Base-by-base conservation (phyloP, 1,140 invertebrate species). In the Probaryconus sp. region DNA sequence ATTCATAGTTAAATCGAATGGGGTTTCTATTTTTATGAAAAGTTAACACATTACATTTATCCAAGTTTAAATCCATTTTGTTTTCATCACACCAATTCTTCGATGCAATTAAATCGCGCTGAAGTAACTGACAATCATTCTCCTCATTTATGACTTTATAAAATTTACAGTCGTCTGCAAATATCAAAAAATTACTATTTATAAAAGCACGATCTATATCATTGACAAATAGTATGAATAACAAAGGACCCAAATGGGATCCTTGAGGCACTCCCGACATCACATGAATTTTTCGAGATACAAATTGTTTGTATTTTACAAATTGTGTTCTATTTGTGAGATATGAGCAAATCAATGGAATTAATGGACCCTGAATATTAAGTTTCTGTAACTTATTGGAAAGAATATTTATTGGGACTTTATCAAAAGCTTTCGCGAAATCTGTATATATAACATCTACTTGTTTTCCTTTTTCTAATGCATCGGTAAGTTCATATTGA, bases 1-100 rank as follows among this genome's bases (percentile, higher is more conserved):
- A 5, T 11, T 10, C 7, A 20, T 43, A 56, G 0, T 31, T 1
- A 13, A 20, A 33, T 3, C 5, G 2, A 7, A 55, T 21, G 4
- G 10, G 4, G 11, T 10, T 9, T n/a, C 0, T 43, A 5, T 7
- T 42, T 30, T 7, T 56, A 11, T 10, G 3, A 20, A 28, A 42
- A 30, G 17, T 18, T 3, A 56, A 2, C 2, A 56, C 17, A 30
- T 56, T 56, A 31, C 51, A 56, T 56, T 55, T 55, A 17, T 38
- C 4, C 0, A 7, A 1, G 20, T 56, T 56, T 9, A 30, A 4
- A 11, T 18, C n/a, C 26, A 56, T 31, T 10, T 21, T 24, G 9
- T 56, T 56, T 3, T 30, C 3, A 1, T 10, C 11, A 13, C 51
- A 56, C 51, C 51, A 56, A 16, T 16, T 7, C 3, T n/a, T 5